Conservation (phyloP, 2,113 vertebrate genomes). For the Lipotes vexillifer region DNA sequence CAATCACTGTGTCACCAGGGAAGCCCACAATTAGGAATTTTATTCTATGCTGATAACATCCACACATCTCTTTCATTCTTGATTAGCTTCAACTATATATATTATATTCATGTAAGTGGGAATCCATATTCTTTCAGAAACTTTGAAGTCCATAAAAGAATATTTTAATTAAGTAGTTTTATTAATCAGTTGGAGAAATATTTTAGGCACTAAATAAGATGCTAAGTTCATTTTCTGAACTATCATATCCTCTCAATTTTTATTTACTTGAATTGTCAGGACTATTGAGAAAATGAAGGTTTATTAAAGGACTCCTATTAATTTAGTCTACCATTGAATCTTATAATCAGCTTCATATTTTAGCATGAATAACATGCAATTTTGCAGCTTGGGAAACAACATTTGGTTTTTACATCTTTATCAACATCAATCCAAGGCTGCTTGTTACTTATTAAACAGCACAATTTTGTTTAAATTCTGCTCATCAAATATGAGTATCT, state of each 20-base stretch:
- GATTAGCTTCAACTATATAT: slow-evolving; percentile 27
- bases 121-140: slow-evolving; percentile 35
- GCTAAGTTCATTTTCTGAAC: slow-evolving; percentile 67
- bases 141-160: slow-evolving; percentile 22
- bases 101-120: background rate
- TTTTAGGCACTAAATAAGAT: slow-evolving; percentile 50
- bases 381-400: slow-evolving; percentile 72
- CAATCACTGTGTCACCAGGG: too few species aligned
- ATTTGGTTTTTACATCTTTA: slow-evolving; percentile 76
- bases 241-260: slow-evolving; percentile 40
- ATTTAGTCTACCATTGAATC: slow-evolving; percentile 79
- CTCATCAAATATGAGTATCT: slow-evolving; percentile 69
- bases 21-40: slow-evolving; percentile 43
- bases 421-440: slow-evolving; percentile 70
- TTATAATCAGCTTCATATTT: slow-evolving; percentile 82
- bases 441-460: slow-evolving; percentile 77
- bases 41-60: background rate
- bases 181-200: slow-evolving; percentile 60
- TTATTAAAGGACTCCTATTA: slow-evolving; percentile 79
- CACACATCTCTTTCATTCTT: background rate
- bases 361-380: slow-evolving; percentile 77
- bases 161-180: slow-evolving; percentile 65
- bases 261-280: slow-evolving; percentile 67
- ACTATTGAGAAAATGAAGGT: slow-evolving; percentile 75
- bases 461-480: slow-evolving; percentile 74